Evolutionary conservation across 2,113 vertebrate genomes (phyloP).

Genomic region (Tautogolabrus adspersus): DNA sequence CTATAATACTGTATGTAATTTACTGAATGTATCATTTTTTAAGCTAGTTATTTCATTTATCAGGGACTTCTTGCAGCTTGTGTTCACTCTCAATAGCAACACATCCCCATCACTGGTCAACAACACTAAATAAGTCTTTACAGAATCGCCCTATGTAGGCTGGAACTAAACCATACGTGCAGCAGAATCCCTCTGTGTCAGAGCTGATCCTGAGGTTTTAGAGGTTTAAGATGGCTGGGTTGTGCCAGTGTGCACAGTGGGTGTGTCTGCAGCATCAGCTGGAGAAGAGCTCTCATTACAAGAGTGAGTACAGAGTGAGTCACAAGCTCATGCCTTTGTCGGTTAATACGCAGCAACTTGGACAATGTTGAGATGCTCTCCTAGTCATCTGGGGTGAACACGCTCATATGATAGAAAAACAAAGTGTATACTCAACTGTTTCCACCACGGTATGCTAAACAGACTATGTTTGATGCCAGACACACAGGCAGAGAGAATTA

Average conservation of each 20-base stretch:
- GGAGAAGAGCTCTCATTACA: slow-evolving; percentile 46
- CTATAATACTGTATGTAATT: too few relatives aligned
- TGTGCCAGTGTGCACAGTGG: slow-evolving; percentile 13
- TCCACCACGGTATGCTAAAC: slow-evolving; percentile 41
- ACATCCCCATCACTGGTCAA: neutral
- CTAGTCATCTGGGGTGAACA: slow-evolving; percentile 35
- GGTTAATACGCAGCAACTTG: slow-evolving; percentile 37
- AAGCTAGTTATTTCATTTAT: too few relatives aligned
- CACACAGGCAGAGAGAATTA: slow-evolving; percentile 49
- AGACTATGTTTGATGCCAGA: slow-evolving; percentile 12
- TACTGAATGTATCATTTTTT: too few relatives aligned
- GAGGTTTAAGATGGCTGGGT: neutral
- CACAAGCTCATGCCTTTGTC: slow-evolving; percentile 51
- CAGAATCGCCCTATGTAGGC: neutral
- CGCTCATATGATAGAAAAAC: slow-evolving; percentile 33
- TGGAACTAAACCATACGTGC: neutral
- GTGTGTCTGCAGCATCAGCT: slow-evolving; percentile 36
- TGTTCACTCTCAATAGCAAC: too few relatives aligned
- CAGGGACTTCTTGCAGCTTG: too few relatives aligned
- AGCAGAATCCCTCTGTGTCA: neutral
- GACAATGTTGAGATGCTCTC: slow-evolving; percentile 21
- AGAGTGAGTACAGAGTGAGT: slow-evolving; percentile 48
- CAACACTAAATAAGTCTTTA: neutral
- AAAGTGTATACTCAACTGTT: slow-evolving; percentile 16
- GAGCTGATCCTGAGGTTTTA: neutral